Percentiles rank a stretch among this genome's conserved stretches.
Conservation (phyloP, 2,888 invertebrate genomes). For the Seira musarum region DNA sequence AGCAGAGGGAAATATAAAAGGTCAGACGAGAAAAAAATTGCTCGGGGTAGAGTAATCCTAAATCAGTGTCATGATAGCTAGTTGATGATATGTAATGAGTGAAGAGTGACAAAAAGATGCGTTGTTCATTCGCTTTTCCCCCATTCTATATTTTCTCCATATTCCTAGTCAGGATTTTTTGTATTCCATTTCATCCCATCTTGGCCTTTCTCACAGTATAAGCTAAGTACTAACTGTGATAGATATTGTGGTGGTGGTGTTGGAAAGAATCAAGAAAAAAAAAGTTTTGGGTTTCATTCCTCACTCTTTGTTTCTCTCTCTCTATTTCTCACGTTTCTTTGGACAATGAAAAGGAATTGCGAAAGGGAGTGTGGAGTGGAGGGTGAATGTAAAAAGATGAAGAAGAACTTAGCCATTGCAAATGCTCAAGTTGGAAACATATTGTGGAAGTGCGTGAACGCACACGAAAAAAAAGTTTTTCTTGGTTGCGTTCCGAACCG, state of each 20-base stretch:
- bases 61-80: constrained; percentile 66
- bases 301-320: constrained; percentile 1
- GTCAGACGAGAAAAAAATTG: constrained; percentile 53
- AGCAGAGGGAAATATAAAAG: constrained; percentile 37
- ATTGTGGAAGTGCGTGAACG: constrained; percentile 18
- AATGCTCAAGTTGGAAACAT: constrained; percentile 10
- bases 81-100: constrained; percentile 68
- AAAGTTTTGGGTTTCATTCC: constrained; percentile 39
- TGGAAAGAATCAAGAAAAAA: constrained; percentile 48
- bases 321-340: neutral
- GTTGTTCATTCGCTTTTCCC: constrained; percentile 14
- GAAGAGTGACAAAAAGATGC: constrained; percentile 58
- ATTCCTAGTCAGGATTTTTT: neutral
- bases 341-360: constrained; percentile 50
- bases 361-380: constrained; percentile 39
- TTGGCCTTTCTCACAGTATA: neutral
- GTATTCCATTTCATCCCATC: neutral
- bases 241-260: constrained; percentile 29
- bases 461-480: constrained; percentile 18
- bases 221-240: neutral
- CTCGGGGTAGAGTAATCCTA: constrained; percentile 56
- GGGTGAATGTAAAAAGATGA: constrained; percentile 21
- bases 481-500: neutral
- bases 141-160: constrained; percentile 27
- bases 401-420: neutral